Base-by-base conservation (phyloP, 1,140 invertebrate genomes). In the Drosophila melanica region DNA sequence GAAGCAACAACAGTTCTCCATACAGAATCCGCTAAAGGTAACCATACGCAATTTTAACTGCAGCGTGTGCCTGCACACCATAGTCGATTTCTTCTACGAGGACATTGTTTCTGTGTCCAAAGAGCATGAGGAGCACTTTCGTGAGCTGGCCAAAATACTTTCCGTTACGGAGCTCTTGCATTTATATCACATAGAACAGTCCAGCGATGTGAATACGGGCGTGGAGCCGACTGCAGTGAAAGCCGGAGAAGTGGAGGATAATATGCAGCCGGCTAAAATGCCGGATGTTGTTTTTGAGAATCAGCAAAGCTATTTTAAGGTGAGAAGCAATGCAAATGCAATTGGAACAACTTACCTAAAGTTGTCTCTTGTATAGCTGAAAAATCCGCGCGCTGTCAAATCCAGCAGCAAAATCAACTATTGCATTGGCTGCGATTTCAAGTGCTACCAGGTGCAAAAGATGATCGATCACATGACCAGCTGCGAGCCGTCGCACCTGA, bases 401-500 rank as follows among this genome's bases (percentile, higher is more conserved):
- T 75, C 80, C 3, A 89, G 71, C 55, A 91, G 92, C 33, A 92
- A 92, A 74, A 90, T 91, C 0, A 92, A 92, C 55, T 87, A 91
- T 20, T 92, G 92, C 54, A 91, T 92, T 50, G 91, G 79, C 7
- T 92, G 92, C 57, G 77, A 91, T 39, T 92, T 86, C 20, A 92
- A 92, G 54, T 92, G 91, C 64, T 92, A 92, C 37, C 91, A 87
- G 57, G 91, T 92, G 3, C 87, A 82, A 42, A 90, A 92, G 60
- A 87, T 93, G 86, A 87, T 92, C 37, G 72, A 79, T 9, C 92
- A 93, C 77, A 90, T 93, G 69, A 79, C 87, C 10, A 92, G 90
- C 44, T 93, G 93, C 54, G 89, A 93, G 45, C 92, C 93, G 58
- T 92, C 91, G 1, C 92, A 93, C 37, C 74, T 93, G 35, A 90